These are phyloP conservation scores for Piprites chloris DNA, from an alignment of 2,113 vertebrate genomes.

Conservation along the genomic window DNA sequence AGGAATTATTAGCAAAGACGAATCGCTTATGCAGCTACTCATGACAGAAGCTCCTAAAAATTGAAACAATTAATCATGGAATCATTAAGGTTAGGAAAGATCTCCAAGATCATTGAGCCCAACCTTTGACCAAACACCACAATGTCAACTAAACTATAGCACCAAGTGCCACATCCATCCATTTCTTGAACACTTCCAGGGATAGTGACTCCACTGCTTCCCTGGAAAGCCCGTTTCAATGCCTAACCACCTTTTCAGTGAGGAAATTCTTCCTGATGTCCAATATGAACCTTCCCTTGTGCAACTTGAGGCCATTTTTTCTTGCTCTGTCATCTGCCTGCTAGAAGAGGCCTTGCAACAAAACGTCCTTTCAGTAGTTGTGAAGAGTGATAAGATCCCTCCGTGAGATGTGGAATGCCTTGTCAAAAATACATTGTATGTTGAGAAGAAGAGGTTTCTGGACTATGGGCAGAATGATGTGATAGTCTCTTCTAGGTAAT, in stretches of 20 bases:
- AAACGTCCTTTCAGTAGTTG: background rate
- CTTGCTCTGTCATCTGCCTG: background rate
- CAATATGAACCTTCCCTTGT: background rate
- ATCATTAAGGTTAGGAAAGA: background rate
- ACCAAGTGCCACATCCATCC: background rate
- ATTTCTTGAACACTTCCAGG: background rate
- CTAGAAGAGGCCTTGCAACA: background rate
- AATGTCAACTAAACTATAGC: background rate
- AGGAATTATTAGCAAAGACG: background rate
- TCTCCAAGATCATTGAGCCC: background rate
- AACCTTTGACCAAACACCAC: background rate
- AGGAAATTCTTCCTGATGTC: background rate
- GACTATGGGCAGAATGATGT: background rate
- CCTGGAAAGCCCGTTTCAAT: background rate
- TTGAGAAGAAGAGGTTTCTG: background rate
- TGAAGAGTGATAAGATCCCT: background rate
- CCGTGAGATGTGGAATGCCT: background rate
- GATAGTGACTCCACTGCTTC: background rate
- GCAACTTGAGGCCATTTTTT: background rate
- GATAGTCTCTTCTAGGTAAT: background rate
- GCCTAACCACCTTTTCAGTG: background rate
- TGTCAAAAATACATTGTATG: background rate
- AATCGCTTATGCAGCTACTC: background rate
- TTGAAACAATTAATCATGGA: background rate
- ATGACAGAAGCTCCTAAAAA: background rate